Evolutionary conservation across 1,140 invertebrate species (phyloP), one percentile per base, ranked within the genome.

Genomic region (Dufourea novaeangliae): DNA sequence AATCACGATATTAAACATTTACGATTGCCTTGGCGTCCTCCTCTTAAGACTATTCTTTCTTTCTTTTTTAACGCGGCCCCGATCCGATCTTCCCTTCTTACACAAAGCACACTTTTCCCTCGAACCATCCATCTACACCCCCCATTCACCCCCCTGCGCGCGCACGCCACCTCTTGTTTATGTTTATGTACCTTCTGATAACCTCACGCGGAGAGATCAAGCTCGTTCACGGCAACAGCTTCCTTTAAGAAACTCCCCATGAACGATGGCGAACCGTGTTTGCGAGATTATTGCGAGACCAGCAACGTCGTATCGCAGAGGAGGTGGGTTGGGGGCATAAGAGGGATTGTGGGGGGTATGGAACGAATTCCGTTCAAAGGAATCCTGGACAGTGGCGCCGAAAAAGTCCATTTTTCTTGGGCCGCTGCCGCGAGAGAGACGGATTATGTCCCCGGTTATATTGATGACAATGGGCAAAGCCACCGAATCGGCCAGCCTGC

Each of bases 1-100:
- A 92, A 92, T 92, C 91, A 91, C 90, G 91, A 92, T 92, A 92
- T 92, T 92, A 92, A 92, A 92, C 90, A 92, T 92, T 91, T 92
- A 92, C 88, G 89, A 92, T 92, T 89, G 86, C 86, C 84, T 82
- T 85, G 83, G 71, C 84, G 72, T 85, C 83, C 76, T 70, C 57
- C 76, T 75, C 68, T 69, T 79, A 84, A 85, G 83, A 82, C 76
- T 77, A 34, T 62, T 61, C 39, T 52, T 77, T 57, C 71, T 32
- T 54, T 76, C 59, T 63, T 79, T 86, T 80, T 80, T 75, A 79
- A 78, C 84, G 76, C 84, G 74, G 44, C 80, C 59, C 78, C 83
- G 84, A 87, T 87, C 84, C 79, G 84, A 86, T 88, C 86, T 85
- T 84, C 67, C 77, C 73, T 79, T 66, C 57, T n/a, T n/a, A 29